Percentiles rank a stretch among this genome's conserved stretches.
Conservation (phyloP, 2,113 vertebrate genomes). For the Jaculus jaculus region DNA sequence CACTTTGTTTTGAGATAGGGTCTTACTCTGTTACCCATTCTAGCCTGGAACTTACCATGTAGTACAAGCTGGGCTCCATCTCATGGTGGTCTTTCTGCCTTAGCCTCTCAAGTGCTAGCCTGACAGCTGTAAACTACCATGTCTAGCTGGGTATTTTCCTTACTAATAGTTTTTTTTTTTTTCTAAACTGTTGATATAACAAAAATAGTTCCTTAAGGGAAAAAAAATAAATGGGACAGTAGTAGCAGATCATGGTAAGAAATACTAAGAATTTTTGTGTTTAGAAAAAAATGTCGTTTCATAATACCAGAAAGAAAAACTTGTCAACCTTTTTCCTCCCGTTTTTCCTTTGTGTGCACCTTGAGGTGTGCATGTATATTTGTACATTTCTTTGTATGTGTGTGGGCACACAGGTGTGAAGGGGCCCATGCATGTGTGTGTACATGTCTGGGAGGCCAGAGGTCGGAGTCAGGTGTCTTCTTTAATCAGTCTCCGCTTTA, state of each 20-base stretch:
- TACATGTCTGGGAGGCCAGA: too few relatives aligned
- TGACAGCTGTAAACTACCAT: background rate
- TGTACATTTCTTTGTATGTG: too few relatives aligned
- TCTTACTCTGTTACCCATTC: background rate
- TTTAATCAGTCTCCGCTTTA: too few relatives aligned
- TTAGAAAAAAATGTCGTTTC: constrained; percentile 42
- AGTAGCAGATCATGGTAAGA: constrained; percentile 79
- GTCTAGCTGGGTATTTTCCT: background rate
- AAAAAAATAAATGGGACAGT: constrained; percentile 84
- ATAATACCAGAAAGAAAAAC: constrained; percentile 6
- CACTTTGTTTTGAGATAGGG: background rate
- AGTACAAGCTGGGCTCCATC: background rate
- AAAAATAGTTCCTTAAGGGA: constrained; percentile 83
- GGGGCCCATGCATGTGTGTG: too few relatives aligned
- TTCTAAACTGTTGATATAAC: constrained; percentile 72
- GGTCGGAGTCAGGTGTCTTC: too few relatives aligned
- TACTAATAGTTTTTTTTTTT: constrained; percentile 43
- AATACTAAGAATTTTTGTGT: constrained; percentile 55
- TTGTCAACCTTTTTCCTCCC: background rate
- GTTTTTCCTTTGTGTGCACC: too few relatives aligned
- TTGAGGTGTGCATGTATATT: too few relatives aligned
- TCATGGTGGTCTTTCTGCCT: background rate
- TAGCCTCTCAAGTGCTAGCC: background rate
- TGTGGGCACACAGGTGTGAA: too few relatives aligned
- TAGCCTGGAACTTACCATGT: background rate